Base-by-base conservation (phyloP, 2,113 vertebrate genomes). In the Oxyruncus cristatus region DNA sequence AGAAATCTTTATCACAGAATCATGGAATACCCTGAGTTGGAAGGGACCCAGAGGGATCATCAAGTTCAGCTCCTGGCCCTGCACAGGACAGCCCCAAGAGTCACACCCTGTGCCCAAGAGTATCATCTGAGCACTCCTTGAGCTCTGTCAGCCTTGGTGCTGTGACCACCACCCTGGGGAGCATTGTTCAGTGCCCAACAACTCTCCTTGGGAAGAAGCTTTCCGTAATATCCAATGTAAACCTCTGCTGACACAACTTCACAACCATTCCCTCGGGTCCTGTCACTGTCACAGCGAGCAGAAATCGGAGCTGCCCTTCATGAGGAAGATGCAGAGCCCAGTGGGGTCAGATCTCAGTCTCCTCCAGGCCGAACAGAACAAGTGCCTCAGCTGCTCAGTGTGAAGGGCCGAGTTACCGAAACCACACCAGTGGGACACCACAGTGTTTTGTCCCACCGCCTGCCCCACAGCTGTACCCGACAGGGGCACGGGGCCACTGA, bases 371-470 rank as follows among this genome's bases (percentile, higher is more conserved):
- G n/a, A 30, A 21, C 8, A 9, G 16, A n/a, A 24, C 56, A 11
- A 39, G 49, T 21, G 41, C 6, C 56, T 9, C 39, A 15, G 47
- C n/a, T 8, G 15, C 18, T 12, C 27, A 4, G 0, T 17, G 26
- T 16, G 26, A 9, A 10, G 30, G 47, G 19, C 59, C 5, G 24
- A 24, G 42, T 21, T 14, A 14, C 21, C 33, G 1, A 2, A 0
- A 0, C 27, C 7, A 37, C 61, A 6, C 11, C 5, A 4, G 16
- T 0, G 41, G 35, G 12, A 28, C 80, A 39, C 50, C 72, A 3
- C n/a, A 3, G 8, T 0, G 4, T 0, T 6, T 3, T 0, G 8
- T 4, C 6, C 13, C 2, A 5, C 14, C 2, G 11, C 6, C 30
- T 14, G 52, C 6, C 41, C 37, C 52, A 8, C 4, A 20, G 49